These are phyloP conservation scores for Nestor notabilis DNA, from an alignment of 2,113 vertebrate genomes.

Conservation along the genomic window DNA sequence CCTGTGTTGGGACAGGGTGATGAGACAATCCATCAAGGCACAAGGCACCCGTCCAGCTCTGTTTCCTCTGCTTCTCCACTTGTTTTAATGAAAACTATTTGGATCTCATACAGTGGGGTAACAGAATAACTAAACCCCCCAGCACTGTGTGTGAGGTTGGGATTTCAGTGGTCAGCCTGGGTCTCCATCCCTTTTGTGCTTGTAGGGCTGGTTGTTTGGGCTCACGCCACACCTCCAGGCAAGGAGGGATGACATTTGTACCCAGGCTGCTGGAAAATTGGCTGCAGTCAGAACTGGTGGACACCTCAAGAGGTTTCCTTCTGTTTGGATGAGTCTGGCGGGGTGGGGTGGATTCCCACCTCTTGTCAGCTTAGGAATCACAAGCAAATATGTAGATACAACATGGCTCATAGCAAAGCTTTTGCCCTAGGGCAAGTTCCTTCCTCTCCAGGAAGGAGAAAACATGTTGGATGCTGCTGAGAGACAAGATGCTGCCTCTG, in stretches of 20 bases:
- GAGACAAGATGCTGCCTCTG: not conserved
- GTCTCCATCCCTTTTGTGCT: not conserved
- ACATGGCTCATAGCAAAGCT: not conserved
- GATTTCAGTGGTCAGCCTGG: not conserved
- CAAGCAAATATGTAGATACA: not conserved
- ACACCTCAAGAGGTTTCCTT: not conserved
- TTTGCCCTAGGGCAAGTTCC: not conserved
- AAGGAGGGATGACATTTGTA: not conserved
- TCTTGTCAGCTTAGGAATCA: not conserved
- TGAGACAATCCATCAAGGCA: not conserved
- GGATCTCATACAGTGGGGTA: not conserved
- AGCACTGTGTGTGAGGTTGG: accelerated
- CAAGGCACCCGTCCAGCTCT: not conserved
- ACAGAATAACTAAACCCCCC: not conserved
- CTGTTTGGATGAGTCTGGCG: not conserved
- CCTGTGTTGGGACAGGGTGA: accelerated
- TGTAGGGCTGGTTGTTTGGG: not conserved
- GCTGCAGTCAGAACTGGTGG: not conserved
- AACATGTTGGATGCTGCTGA: not conserved
- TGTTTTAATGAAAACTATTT: not conserved
- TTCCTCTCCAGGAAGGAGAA: not conserved
- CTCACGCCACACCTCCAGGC: not conserved
- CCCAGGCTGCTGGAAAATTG: not conserved
- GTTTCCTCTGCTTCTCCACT: not conserved
- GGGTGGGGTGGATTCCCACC: constrained; percentile 4